phyloP scores from a whole-genome alignment of 2,888 invertebrate species.

The Agrilus mali region DNA sequence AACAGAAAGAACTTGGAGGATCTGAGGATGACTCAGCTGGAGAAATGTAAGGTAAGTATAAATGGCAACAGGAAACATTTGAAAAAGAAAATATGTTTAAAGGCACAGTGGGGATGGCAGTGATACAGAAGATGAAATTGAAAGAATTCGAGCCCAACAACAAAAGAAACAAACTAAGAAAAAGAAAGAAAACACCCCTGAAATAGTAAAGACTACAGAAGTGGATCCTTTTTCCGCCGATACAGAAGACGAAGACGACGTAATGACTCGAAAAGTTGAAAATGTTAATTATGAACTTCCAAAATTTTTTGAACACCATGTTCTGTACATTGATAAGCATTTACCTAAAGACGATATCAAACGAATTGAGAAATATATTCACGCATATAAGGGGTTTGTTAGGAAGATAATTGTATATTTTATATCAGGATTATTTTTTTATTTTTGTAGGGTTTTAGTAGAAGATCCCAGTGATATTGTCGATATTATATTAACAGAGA shows the following conservation, averaged over 20 bases:
- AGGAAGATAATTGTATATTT: background rate
- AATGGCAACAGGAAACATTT: background rate
- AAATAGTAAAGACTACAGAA: constrained; percentile 9
- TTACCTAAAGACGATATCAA: constrained; percentile 27
- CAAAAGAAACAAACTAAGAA: constrained; percentile 14
- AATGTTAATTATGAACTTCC: constrained; percentile 25
- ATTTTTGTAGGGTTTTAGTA: constrained; percentile 18
- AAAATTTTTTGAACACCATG: constrained; percentile 36
- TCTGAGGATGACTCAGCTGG: background rate
- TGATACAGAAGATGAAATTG: constrained; percentile 53
- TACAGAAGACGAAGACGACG: constrained; percentile 29
- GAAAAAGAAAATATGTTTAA: background rate
- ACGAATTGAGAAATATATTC: constrained; percentile 38
- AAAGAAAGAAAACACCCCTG: constrained; percentile 1
- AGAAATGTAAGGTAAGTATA: constrained; percentile 1
- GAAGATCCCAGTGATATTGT: constrained; percentile 23
- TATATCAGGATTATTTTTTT: background rate
- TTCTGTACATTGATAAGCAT: constrained; percentile 37
- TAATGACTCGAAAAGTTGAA: constrained; percentile 11
- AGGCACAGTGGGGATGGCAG: constrained; percentile 22
- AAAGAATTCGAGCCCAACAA: constrained; percentile 29
- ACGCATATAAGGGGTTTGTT: constrained; percentile 48
- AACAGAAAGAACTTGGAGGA: constrained; percentile 19
- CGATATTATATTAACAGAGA: constrained; percentile 22
- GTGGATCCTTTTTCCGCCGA: constrained; percentile 18